phyloP scores from a whole-genome alignment of 2,888 invertebrate species.

The Dione vanillae region DNA sequence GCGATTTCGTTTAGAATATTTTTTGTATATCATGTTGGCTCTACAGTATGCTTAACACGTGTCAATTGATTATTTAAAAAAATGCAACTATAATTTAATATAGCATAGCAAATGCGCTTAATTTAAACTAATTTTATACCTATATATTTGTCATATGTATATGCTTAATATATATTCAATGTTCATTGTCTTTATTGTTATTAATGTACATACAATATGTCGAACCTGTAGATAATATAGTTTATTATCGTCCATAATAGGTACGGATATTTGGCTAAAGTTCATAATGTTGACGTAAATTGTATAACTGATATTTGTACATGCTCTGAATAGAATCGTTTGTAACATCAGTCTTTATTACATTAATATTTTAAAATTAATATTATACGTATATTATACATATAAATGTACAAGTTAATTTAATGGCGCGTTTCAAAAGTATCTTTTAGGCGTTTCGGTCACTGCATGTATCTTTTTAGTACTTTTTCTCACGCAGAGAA shows the following conservation, averaged over 20 bases:
- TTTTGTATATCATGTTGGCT: constrained; percentile 5
- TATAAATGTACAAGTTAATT: not conserved
- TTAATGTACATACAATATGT: not conserved
- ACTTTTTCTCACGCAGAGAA: constrained; percentile 16
- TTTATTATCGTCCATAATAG: constrained; percentile 10
- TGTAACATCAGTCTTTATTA: not conserved
- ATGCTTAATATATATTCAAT: not conserved
- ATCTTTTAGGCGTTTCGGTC: constrained; percentile 1
- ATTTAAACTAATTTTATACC: not conserved
- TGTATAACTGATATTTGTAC: not conserved
- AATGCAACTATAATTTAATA: not conserved
- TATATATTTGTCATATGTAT: not conserved
- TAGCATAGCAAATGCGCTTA: not conserved
- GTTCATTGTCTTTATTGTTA: constrained; percentile 11
- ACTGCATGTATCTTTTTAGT: not conserved
- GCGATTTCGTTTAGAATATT: constrained; percentile 30
- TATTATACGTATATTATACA: not conserved
- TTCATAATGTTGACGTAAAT: constrained; percentile 17
- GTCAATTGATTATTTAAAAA: constrained; percentile 15
- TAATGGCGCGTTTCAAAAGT: not conserved
- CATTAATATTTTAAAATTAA: not conserved
- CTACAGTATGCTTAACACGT: constrained; percentile 29
- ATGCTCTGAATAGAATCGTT: too few species aligned
- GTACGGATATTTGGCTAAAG: constrained; percentile 13
- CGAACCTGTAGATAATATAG: constrained; percentile 10